Evolutionary conservation across 2,113 vertebrate species (phyloP), one percentile per base, ranked within the genome.

Genomic region (Bagarius yarrelli): DNA sequence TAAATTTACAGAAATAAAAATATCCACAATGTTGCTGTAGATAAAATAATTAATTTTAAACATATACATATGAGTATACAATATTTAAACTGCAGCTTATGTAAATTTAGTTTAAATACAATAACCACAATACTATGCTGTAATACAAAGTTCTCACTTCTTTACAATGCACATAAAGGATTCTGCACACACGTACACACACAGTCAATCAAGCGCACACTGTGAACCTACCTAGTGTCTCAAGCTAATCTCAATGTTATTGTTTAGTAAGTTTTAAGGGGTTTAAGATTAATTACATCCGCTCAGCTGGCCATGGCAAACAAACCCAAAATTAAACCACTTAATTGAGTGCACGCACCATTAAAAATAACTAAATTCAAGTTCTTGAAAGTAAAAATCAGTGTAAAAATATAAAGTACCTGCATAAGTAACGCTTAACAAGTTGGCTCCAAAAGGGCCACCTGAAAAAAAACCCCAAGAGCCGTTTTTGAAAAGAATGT

Each of bases 61-160:
- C 73, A 79, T 83, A 71, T 84, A 81, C 81, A 83, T 83, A 75
- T 23, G 83, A 84, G 85, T 83, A 86, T 85, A 83, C 78, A 81
- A 60, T 85, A 85, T 85, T 81, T 84, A 91, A 90, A 90, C 86
- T 88, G 89, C 88, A 90, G 90, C 87, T 92, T 80, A 81, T 74
- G 90, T 87, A 88, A 89, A 88, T 92, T 88, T 86, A 88, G 91
- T 90, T 94, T 87, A 88, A 88, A 91, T 85, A 89, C 86, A 90
- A 90, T 90, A 90, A 81, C 47, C 89, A 91, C 87, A 88, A 88
- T 92, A 94, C 86, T 89, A 90, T 91, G 89, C 89, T 84, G 85
- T 89, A 91, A 89, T 90, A 92, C 87, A 90, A 86, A 88, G 81
- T 80, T 81, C 75, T 83, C 79, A 83, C 81, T 85, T 79, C 78